phyloP scores from a whole-genome alignment of 1,140 invertebrate species.

The Cotesia glomerata region DNA sequence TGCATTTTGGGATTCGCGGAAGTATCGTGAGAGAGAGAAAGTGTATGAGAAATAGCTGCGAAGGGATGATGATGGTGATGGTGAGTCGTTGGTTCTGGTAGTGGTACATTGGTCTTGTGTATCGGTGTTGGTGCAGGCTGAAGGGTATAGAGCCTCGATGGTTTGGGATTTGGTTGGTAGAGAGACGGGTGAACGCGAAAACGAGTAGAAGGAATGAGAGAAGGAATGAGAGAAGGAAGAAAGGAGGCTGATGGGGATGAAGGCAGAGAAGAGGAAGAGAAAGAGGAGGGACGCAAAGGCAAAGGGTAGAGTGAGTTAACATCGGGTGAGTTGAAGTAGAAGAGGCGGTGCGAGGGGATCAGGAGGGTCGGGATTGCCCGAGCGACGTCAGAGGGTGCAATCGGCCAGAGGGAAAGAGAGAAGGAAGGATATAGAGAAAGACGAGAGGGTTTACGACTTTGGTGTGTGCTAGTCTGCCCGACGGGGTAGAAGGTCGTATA shows the following conservation, averaged over 20 bases:
- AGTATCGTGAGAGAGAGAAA: not conserved
- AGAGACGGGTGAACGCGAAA: slow-evolving; percentile 13
- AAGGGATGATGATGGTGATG: too few relatives aligned
- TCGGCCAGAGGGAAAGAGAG: not conserved
- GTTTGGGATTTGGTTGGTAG: slow-evolving; percentile 14
- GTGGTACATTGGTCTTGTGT: too few relatives aligned
- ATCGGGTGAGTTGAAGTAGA: not conserved
- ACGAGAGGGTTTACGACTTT: slow-evolving; percentile 56
- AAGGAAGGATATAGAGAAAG: slow-evolving; percentile 14
- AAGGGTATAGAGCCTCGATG: not conserved
- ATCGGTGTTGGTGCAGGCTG: not conserved
- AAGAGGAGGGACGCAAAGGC: slow-evolving; percentile 18
- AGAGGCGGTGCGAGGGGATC: slow-evolving; percentile 21
- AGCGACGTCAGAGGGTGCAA: not conserved
- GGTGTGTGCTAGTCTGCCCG: slow-evolving; percentile 49
- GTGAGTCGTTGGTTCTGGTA: too few relatives aligned
- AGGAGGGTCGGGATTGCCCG: slow-evolving; percentile 21
- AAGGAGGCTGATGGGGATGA: slow-evolving; percentile 26
- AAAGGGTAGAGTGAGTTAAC: not conserved
- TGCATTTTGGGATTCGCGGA: slow-evolving; percentile 35
- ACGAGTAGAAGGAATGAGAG: not conserved
- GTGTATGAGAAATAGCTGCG: not conserved
- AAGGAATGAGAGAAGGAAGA: slow-evolving; percentile 20
- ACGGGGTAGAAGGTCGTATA: slow-evolving; percentile 53
- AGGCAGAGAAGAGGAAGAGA: slow-evolving; percentile 12